Evolutionary conservation across 1,140 invertebrate genomes (phyloP).

Genomic region (Streblospio benedicti): DNA sequence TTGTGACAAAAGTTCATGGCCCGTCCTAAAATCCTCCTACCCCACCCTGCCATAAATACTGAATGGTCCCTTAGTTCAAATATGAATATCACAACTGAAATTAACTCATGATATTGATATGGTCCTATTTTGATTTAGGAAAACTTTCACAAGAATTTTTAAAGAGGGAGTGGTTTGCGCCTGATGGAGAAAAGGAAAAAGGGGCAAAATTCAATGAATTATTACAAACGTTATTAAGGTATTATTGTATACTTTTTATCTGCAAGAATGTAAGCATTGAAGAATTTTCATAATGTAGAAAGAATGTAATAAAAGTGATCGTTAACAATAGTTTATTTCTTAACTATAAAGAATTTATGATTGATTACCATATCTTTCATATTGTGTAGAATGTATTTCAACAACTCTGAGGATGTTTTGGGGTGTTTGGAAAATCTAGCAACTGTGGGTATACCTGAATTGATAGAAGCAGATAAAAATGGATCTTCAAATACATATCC

Average conservation of each 20-base stretch:
- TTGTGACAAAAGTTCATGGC: too few relatives aligned
- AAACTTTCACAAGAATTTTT: too few relatives aligned
- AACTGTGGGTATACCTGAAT: conserved; percentile 33
- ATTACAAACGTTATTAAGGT: conserved; percentile 28
- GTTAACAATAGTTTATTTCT: too few relatives aligned
- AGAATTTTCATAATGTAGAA: not conserved
- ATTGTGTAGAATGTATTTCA: conserved; percentile 31
- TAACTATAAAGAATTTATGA: too few relatives aligned
- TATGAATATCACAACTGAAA: too few relatives aligned
- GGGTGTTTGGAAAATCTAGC: conserved; percentile 33
- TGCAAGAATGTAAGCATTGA: not conserved
- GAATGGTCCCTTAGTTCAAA: too few relatives aligned
- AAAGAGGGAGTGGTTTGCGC: conserved; percentile 39
- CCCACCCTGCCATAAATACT: too few relatives aligned
- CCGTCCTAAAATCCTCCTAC: too few relatives aligned
- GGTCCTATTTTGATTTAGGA: too few relatives aligned
- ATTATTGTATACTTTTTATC: not conserved
- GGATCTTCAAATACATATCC: conserved; percentile 52
- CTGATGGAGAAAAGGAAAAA: conserved; percentile 38
- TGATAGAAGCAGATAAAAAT: conserved; percentile 46
- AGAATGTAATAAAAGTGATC: too few relatives aligned
- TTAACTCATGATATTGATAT: too few relatives aligned
- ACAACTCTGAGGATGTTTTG: conserved; percentile 30
- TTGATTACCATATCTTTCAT: too few relatives aligned
- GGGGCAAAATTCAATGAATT: conserved; percentile 41